phyloP scores from a whole-genome alignment of 2,888 invertebrate genomes.

The Beris morrisii region DNA sequence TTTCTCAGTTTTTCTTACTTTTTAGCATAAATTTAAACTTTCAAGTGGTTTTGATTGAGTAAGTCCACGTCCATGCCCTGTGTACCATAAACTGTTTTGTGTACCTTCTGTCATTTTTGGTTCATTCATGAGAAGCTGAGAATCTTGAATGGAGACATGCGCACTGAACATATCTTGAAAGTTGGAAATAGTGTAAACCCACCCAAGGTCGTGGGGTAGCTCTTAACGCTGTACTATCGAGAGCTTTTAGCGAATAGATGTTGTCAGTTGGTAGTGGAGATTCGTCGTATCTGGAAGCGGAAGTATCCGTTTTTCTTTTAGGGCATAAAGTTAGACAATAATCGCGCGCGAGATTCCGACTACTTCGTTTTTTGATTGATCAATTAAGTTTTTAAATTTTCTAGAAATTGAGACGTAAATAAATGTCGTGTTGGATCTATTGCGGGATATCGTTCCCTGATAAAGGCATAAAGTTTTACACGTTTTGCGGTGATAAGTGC shows the following conservation, averaged over 20 bases:
- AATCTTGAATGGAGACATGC: no score
- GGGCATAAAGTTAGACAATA: no score
- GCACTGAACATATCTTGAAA: no score
- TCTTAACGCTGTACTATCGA: background rate
- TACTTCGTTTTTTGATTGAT: no score
- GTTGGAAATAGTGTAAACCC: slow-evolving; percentile 9
- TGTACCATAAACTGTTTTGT: background rate
- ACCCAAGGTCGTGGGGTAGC: slow-evolving; percentile 13
- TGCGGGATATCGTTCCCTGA: background rate
- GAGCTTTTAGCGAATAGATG: slow-evolving; percentile 6
- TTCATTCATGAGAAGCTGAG: slow-evolving; percentile 10
- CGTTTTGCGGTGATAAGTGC: slow-evolving; percentile 13
- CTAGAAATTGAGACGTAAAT: no score
- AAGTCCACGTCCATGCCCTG: no score
- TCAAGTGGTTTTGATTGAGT: no score
- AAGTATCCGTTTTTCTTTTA: no score
- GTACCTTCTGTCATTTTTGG: slow-evolving; percentile 17
- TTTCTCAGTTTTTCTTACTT: no score
- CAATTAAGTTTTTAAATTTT: no score
- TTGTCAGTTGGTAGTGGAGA: slow-evolving; percentile 14
- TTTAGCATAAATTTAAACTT: no score
- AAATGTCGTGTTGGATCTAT: background rate
- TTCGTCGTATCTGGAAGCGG: slow-evolving; percentile 3
- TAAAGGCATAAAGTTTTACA: background rate
- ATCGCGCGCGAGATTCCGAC: no score